Evolutionary conservation across 2,113 vertebrate species (phyloP).

Genomic region (Ceyx margarethae): DNA sequence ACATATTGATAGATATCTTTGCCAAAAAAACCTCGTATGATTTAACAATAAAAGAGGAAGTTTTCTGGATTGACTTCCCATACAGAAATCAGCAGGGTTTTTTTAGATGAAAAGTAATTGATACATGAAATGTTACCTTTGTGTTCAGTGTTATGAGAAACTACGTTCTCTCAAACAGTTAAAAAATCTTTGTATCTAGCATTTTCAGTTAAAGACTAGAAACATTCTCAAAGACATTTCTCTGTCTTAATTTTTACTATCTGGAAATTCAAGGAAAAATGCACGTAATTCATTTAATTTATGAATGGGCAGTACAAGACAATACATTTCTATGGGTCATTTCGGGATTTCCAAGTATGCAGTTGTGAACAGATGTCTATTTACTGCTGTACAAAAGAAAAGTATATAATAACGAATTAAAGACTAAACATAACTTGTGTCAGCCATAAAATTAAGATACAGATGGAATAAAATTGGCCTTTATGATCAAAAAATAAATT

Average conservation of each 20-base stretch:
- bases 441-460: not conserved
- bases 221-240: not conserved
- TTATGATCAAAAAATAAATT: not conserved
- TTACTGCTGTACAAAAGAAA: not conserved
- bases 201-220: not conserved
- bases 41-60: not conserved
- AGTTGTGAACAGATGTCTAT: not conserved
- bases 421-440: not conserved
- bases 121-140: not conserved
- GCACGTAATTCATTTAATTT: not conserved
- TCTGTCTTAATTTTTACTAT: not conserved
- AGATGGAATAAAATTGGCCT: not conserved
- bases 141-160: not conserved
- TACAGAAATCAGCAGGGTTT: not conserved
- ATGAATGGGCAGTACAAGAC: not conserved
- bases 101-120: not conserved
- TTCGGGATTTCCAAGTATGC: not conserved
- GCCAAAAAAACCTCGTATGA: not conserved
- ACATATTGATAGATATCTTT: not conserved
- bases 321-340: not conserved
- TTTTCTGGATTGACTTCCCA: not conserved
- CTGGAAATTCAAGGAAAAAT: not conserved
- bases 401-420: not conserved
- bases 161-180: not conserved
- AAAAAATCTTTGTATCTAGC: not conserved